Conservation (phyloP, 1,140 invertebrate species). For the Sipha flava region DNA sequence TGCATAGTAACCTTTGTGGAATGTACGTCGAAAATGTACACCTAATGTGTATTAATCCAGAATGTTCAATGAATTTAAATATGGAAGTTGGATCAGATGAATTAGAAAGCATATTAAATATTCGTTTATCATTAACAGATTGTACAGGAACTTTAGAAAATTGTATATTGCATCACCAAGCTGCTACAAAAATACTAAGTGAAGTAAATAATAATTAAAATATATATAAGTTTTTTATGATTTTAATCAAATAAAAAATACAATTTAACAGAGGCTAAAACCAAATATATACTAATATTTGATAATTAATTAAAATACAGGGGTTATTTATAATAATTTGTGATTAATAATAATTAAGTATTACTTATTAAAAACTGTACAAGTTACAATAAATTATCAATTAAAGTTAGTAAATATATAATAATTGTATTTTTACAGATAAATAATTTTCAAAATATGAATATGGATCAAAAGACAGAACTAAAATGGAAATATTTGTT, state of each 20-base stretch:
- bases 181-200: conserved; percentile 45
- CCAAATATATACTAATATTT: no score
- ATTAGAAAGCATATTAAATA: conserved; percentile 45
- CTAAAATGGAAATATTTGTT: conserved; percentile 50
- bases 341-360: no score
- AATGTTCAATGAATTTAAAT: background rate
- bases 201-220: background rate
- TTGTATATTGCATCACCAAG: conserved; percentile 44
- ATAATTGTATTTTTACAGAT: conserved; percentile 39
- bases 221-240: background rate
- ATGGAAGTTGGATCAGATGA: background rate
- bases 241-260: background rate
- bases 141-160: conserved; percentile 50
- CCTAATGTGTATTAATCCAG: background rate
- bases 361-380: no score
- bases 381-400: no score
- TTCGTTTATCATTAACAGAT: conserved; percentile 47
- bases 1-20: background rate
- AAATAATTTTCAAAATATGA: conserved; percentile 43
- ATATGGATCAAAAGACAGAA: conserved; percentile 42
- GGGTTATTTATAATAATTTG: no score
- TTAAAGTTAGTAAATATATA: background rate
- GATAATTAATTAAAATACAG: no score
- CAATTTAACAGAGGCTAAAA: background rate
- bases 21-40: background rate